A percentile compares a stretch with the other conserved stretches of the same genome.
Conservation (phyloP, 1,140 invertebrate species). For the Drosophila miranda region DNA sequence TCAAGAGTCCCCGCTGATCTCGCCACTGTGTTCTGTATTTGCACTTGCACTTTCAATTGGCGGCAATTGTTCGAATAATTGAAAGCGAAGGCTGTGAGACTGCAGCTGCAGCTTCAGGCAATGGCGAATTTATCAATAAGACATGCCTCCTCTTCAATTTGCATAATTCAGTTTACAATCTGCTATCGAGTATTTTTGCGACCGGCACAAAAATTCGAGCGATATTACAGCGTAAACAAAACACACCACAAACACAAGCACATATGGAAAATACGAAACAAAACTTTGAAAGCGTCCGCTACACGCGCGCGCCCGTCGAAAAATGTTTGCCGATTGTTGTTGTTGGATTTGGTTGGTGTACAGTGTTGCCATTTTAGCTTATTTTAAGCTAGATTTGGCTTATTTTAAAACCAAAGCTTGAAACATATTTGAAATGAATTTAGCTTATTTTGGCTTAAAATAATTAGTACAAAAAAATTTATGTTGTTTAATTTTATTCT, state of each 20-base stretch:
- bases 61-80: slow-evolving; percentile 29
- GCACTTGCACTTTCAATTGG: slow-evolving; percentile 39
- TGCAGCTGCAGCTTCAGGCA: neutral
- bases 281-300: no score
- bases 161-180: slow-evolving; percentile 1
- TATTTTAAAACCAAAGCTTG: no score
- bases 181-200: slow-evolving; percentile 9
- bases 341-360: no score
- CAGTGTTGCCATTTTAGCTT: no score
- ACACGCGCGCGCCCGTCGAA: no score
- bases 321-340: no score
- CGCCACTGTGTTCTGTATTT: no score
- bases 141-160: neutral
- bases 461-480: no score
- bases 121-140: slow-evolving; percentile 6
- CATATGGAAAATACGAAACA: neutral
- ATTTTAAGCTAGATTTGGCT: no score
- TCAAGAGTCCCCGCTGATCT: neutral
- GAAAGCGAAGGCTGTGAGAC: neutral
- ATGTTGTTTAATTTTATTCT: no score
- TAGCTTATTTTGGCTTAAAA: no score
- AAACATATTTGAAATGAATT: no score
- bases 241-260: slow-evolving; percentile 16
- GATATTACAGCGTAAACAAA: slow-evolving; percentile 34
- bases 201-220: slow-evolving; percentile 43